Conservation (phyloP, 2,113 vertebrate species). For the Syrrhaptes paradoxus region DNA sequence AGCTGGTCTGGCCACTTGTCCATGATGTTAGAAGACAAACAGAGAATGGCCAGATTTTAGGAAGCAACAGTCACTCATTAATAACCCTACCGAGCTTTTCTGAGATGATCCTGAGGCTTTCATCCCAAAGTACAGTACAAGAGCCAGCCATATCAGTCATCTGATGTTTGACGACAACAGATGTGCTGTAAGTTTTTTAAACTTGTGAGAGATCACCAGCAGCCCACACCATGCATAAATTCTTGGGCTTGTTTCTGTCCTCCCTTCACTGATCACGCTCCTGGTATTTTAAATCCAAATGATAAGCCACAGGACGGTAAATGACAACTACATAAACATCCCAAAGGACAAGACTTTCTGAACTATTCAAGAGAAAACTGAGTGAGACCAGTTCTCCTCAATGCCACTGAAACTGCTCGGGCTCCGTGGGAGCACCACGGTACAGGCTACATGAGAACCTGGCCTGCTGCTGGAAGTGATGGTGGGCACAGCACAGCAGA, state of each 20-base stretch:
- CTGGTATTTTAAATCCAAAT: not conserved
- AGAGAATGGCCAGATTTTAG: not conserved
- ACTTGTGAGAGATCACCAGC: not conserved
- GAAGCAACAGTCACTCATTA: not conserved
- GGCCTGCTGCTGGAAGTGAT: not conserved
- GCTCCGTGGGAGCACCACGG: not conserved
- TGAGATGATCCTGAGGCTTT: not conserved
- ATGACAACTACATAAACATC: not conserved
- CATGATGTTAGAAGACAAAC: not conserved
- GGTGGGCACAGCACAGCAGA: not conserved
- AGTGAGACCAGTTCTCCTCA: not conserved
- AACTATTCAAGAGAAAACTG: not conserved
- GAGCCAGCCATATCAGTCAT: not conserved
- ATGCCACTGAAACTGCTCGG: not conserved
- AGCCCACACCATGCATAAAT: not conserved
- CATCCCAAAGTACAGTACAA: accelerated
- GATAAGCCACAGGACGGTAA: not conserved
- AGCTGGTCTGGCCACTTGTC: not conserved
- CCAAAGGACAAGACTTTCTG: not conserved
- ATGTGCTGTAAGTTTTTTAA: not conserved
- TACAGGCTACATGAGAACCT: not conserved
- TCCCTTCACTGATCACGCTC: not conserved
- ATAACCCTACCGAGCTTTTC: not conserved
- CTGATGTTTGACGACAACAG: accelerated
- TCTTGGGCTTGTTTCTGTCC: not conserved